These are phyloP conservation scores for Aleiodes sp. DNA, from an alignment of 1,140 invertebrate species.

Conservation along the genomic window DNA sequence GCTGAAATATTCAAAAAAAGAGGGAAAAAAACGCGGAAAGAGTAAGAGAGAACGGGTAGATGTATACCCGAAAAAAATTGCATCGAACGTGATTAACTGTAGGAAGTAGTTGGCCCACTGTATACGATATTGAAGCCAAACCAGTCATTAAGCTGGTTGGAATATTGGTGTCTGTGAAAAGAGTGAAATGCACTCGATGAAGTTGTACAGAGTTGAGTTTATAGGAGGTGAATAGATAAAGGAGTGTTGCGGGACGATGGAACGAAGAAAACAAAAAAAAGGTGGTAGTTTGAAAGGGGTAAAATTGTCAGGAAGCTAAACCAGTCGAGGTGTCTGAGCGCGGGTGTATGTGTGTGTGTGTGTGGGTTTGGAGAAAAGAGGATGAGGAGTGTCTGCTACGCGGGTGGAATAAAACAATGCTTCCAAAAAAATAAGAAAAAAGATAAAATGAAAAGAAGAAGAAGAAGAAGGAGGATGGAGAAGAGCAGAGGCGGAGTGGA, in stretches of 20 bases:
- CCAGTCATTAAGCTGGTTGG: slow-evolving; percentile 50
- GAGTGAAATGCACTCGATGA: neutral
- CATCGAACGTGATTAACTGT: slow-evolving; percentile 25
- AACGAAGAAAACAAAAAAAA: neutral
- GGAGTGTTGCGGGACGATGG: neutral
- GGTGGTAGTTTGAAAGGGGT: slow-evolving; percentile 34
- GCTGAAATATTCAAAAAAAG: slow-evolving; percentile 46
- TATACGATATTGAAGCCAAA: slow-evolving; percentile 50
- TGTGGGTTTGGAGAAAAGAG: slow-evolving; percentile 40
- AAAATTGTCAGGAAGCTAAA: slow-evolving; percentile 56
- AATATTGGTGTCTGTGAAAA: slow-evolving; percentile 16
- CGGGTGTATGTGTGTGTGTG: slow-evolving; percentile 29
- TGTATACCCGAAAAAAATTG: slow-evolving; percentile 26
- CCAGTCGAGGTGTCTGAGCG: slow-evolving; percentile 46
- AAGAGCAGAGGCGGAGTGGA: slow-evolving; percentile 54
- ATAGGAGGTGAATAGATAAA: slow-evolving; percentile 11
- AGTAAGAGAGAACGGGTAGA: slow-evolving; percentile 10
- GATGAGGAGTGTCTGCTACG: slow-evolving; percentile 62
- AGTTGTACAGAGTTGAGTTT: neutral
- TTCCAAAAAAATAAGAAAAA: slow-evolving; percentile 49
- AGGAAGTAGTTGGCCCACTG: slow-evolving; percentile 16
- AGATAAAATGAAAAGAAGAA: slow-evolving; percentile 54
- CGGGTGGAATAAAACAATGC: slow-evolving; percentile 64
- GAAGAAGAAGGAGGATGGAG: slow-evolving; percentile 35
- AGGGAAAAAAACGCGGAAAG: slow-evolving; percentile 25